Evolutionary conservation across 2,113 vertebrate genomes (phyloP).

Genomic region (Myrmecophaga tridactyla): DNA sequence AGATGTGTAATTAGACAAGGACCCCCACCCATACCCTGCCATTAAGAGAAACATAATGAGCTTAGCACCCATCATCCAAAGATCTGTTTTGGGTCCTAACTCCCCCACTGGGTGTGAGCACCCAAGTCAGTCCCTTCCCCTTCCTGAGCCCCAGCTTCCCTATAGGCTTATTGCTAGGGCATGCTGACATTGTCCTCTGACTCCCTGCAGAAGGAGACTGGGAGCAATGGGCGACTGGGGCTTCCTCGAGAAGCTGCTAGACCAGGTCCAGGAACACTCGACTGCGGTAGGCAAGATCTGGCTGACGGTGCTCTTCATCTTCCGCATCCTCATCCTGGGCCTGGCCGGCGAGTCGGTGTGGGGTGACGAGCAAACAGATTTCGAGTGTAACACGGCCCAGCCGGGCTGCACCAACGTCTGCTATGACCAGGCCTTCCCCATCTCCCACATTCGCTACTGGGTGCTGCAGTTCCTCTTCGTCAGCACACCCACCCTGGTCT

Average conservation of each 20-base stretch:
- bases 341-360: conserved; percentile 94
- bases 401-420: conserved; percentile 94
- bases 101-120: not conserved
- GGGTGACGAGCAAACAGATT: conserved; percentile 95
- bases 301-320: conserved; percentile 97
- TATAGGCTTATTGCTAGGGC: not conserved
- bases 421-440: conserved; percentile 96
- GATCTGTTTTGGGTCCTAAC: not conserved
- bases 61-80: not conserved
- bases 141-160: not conserved
- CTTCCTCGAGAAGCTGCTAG: conserved; percentile 94
- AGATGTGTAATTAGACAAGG: not conserved
- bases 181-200: not conserved
- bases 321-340: conserved; percentile 94
- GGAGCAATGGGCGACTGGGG: conserved; percentile 94
- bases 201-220: conserved; percentile 19
- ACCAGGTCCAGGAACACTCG: conserved; percentile 95
- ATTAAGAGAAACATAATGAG: not conserved
- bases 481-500: conserved; percentile 95
- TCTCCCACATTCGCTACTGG: conserved; percentile 98
- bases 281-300: conserved; percentile 94
- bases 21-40: not conserved
- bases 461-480: conserved; percentile 98
- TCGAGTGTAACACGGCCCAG: conserved; percentile 94
- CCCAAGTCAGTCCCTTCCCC: not conserved